Base-by-base conservation (phyloP, 2,113 vertebrate species). In the Cricetomys ansorgei region DNA sequence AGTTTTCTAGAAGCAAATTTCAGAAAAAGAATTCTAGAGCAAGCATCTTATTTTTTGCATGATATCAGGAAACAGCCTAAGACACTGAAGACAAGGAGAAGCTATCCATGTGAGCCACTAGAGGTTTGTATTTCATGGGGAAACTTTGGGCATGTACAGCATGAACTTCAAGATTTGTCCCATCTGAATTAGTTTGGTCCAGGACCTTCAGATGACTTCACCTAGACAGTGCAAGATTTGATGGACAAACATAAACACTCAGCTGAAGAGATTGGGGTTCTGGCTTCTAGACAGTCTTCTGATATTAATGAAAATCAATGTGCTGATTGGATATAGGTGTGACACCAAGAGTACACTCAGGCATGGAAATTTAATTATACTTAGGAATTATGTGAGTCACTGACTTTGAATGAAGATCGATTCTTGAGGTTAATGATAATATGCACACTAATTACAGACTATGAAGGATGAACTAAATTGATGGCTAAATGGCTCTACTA, bases 351-450 rank as follows among this genome's bases (percentile, higher is more conserved):
- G 2, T 12, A n/a, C 64, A 81, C 15, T 27, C 3, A 40, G 5
- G 40, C 17, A 50, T 64, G 19, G 19, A 76, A n/a, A 69, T 55
- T n/a, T 70, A n/a, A 9, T 53, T 69, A 37, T 17, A 43, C 50
- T 55, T 84, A 34, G 1, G 34, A 10, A 77, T 23, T 76, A 27
- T n/a, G 31, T 48, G 31, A 72, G 17, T 75, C 11, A 9, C 29
- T 87, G n/a, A 12, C 48, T 93, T 94, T 95, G 89, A 81, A 50
- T 93, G 23, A 55, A 48, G 59, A 77, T 73, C 15, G 73, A 8
- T 67, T 91, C 16, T 72, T 91, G 75, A 96, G 88, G 86, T 37
- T 88, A 70, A 80, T 77, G 8, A 45, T 85, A 81, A 59, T 40
- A 37, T 80, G 11, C 4, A 57, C 21, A 64, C 5, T 84, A 91